Evolutionary conservation across 2,888 invertebrate species (phyloP).

Genomic region (Coremacera marginata): DNA sequence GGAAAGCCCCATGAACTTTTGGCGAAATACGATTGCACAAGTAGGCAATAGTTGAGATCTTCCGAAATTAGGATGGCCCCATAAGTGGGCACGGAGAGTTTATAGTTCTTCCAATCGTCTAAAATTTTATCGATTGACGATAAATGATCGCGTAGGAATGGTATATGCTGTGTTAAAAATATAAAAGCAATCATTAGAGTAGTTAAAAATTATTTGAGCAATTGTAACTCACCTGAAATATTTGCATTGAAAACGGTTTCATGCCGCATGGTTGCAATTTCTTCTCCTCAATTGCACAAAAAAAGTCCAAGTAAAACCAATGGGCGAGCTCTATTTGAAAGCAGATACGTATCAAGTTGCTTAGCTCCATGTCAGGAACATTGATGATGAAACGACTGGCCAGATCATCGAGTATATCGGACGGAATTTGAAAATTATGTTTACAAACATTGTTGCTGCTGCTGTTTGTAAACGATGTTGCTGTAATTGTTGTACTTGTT

Average conservation of each 20-base stretch:
- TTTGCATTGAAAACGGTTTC: conserved; percentile 86
- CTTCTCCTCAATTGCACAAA: conserved; percentile 81
- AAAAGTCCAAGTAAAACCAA: conserved; percentile 99
- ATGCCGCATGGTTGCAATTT: conserved; percentile 81
- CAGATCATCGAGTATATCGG: conserved; percentile 90
- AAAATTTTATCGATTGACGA: conserved; percentile 82
- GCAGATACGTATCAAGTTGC: conserved; percentile 89
- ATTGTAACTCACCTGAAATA: conserved; percentile 77
- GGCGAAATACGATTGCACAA: conserved; percentile 92
- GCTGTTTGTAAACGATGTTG: conserved; percentile 41
- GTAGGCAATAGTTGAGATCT: conserved; percentile 82
- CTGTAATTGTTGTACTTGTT: conserved; percentile 41
- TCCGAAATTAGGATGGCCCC: conserved; percentile 93
- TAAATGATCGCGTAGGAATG: conserved; percentile 83
- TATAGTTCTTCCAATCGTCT: conserved; percentile 94
- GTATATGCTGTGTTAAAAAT: conserved; percentile 78
- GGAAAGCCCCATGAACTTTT: conserved; percentile 98
- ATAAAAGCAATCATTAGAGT: background rate
- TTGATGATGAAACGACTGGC: conserved; percentile 87
- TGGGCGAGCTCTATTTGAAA: conserved; percentile 98
- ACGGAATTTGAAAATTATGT: conserved; percentile 74
- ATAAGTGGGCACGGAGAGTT: conserved; percentile 95
- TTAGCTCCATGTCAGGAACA: conserved; percentile 90
- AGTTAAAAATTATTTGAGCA: background rate
- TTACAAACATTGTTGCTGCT: conserved; percentile 34